phyloP scores from a whole-genome alignment of 2,113 vertebrate genomes.

The Psilopogon haemacephalus region DNA sequence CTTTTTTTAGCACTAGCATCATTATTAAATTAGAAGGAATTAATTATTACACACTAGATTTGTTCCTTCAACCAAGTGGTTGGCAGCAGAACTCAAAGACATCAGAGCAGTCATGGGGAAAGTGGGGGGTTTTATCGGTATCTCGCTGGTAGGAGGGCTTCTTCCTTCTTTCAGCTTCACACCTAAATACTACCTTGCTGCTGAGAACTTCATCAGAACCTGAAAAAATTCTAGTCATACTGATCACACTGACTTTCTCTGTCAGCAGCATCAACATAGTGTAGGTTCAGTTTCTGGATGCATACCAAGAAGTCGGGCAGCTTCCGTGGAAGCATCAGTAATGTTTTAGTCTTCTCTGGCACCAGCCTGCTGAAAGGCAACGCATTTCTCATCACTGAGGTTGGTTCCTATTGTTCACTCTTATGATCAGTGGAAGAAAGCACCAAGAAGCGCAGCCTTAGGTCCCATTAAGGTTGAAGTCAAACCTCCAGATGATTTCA shows the following conservation, averaged over 20 bases:
- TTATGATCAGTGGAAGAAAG: background rate
- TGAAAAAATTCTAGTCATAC: background rate
- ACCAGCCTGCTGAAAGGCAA: background rate
- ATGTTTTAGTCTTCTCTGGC: background rate
- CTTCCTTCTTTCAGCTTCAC: background rate
- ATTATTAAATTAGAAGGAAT: slow-evolving; percentile 9
- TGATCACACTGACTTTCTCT: background rate
- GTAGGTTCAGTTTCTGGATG: background rate
- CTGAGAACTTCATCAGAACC: background rate
- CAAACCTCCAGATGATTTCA: background rate
- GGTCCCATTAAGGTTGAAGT: background rate
- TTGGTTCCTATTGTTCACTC: background rate
- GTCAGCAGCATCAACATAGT: background rate
- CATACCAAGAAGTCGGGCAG: background rate
- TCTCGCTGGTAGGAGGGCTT: background rate
- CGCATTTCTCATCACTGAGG: background rate
- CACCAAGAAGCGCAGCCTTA: background rate
- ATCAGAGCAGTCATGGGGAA: background rate
- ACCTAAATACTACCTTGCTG: background rate
- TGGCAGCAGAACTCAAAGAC: background rate
- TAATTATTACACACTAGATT: background rate
- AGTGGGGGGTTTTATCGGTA: background rate
- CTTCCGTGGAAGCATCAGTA: background rate
- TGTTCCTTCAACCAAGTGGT: background rate
- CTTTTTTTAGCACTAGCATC: background rate